These are phyloP conservation scores for Ctenomys sociabilis DNA, from an alignment of 2,113 vertebrate genomes.

Conservation along the genomic window DNA sequence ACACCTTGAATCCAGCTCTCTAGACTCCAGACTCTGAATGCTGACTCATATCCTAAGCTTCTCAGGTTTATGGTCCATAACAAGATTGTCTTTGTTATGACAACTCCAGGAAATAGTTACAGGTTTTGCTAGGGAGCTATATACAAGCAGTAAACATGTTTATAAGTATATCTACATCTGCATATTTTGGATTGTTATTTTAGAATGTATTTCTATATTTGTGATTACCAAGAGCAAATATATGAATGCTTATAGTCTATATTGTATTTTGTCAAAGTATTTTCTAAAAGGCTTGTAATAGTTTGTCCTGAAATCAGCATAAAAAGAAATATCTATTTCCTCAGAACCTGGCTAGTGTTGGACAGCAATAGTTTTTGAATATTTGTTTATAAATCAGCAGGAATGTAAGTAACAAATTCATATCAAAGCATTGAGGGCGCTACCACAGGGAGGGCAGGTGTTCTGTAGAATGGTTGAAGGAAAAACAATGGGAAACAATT, in stretches of 20 bases:
- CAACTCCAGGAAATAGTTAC: background rate
- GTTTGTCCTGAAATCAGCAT: background rate
- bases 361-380: background rate
- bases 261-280: background rate
- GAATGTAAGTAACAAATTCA: background rate
- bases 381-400: background rate
- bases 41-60: background rate
- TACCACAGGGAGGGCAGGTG: background rate
- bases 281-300: background rate
- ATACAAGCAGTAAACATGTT: background rate
- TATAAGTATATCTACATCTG: background rate
- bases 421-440: background rate
- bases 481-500: background rate
- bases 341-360: background rate
- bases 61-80: background rate
- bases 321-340: background rate
- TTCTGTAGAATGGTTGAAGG: background rate
- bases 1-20: background rate
- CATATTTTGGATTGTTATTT: background rate
- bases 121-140: background rate
- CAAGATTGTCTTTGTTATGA: background rate
- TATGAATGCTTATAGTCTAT: background rate
- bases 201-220: background rate
- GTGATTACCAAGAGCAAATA: background rate
- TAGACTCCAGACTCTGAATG: background rate